Conservation (phyloP, 2,113 vertebrate genomes). For the Heterocephalus glaber region DNA sequence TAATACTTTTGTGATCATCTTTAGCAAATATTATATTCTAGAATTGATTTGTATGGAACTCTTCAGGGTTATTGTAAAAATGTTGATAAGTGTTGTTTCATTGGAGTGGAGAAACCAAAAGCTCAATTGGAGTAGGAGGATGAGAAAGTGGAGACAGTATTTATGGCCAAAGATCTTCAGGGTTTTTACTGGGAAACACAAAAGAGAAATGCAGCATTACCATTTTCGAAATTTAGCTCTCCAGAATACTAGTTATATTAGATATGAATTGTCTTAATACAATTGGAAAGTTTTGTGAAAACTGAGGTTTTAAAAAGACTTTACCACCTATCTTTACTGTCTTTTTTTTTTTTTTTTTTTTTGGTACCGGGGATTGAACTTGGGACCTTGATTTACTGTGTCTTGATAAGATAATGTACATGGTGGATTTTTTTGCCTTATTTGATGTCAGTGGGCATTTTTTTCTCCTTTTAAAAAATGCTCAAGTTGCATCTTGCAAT, state of each 20-base stretch:
- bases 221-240: not conserved
- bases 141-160: not conserved
- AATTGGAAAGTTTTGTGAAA: slow-evolving; percentile 26
- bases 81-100: not conserved
- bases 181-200: not conserved
- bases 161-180: not conserved
- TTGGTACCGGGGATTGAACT: too few species aligned
- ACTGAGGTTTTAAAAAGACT: not conserved
- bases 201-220: not conserved
- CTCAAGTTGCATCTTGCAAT: not conserved
- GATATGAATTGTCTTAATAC: not conserved
- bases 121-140: not conserved
- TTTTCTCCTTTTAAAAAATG: not conserved
- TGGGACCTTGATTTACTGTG: too few species aligned
- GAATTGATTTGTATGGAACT: not conserved
- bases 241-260: not conserved
- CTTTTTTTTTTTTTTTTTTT: too few species aligned
- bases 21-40: not conserved
- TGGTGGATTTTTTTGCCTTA: not conserved
- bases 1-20: not conserved
- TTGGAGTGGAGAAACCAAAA: not conserved
- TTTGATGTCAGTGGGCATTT: not conserved
- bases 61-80: not conserved
- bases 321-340: not conserved
- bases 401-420: not conserved